phyloP scores from a whole-genome alignment of 2,113 vertebrate genomes.

The Hypanus sabinus region DNA sequence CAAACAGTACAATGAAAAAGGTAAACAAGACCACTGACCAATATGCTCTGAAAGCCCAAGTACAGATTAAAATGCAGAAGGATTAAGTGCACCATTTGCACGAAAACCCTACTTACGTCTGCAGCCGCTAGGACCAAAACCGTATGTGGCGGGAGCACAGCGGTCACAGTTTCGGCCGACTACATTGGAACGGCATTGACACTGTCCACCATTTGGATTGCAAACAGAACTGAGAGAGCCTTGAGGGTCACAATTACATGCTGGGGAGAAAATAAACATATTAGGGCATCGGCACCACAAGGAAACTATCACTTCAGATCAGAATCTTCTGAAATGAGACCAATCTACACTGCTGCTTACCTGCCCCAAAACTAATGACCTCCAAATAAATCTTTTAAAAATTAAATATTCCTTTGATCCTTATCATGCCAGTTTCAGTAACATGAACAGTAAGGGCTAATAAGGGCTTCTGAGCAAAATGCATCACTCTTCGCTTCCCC shows the following conservation, averaged over 20 bases:
- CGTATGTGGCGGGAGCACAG: constrained; percentile 79
- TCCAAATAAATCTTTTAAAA: neutral
- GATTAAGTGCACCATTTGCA: neutral
- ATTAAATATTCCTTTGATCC: neutral
- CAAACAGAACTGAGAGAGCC: constrained; percentile 88
- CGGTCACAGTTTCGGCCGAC: constrained; percentile 77
- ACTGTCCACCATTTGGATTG: constrained; percentile 81
- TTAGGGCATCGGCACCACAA: neutral
- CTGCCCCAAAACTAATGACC: neutral
- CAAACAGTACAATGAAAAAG: neutral
- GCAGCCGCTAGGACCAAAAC: constrained; percentile 86
- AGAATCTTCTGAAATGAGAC: neutral
- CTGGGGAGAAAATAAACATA: constrained; percentile 50
- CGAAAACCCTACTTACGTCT: constrained; percentile 60
- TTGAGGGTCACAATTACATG: constrained; percentile 86
- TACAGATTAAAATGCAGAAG: neutral
- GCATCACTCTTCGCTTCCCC: neutral
- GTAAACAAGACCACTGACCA: neutral
- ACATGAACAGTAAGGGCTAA: neutral
- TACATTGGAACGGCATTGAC: constrained; percentile 80
- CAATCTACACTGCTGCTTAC: neutral
- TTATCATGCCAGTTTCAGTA: neutral
- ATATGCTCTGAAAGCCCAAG: neutral
- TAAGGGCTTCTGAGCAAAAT: neutral
- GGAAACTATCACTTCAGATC: neutral